Percentiles rank a stretch among this genome's conserved stretches.
These are phyloP conservation scores for Nephila pilipes DNA, from an alignment of 1,140 invertebrate genomes.

Conservation along the genomic window DNA sequence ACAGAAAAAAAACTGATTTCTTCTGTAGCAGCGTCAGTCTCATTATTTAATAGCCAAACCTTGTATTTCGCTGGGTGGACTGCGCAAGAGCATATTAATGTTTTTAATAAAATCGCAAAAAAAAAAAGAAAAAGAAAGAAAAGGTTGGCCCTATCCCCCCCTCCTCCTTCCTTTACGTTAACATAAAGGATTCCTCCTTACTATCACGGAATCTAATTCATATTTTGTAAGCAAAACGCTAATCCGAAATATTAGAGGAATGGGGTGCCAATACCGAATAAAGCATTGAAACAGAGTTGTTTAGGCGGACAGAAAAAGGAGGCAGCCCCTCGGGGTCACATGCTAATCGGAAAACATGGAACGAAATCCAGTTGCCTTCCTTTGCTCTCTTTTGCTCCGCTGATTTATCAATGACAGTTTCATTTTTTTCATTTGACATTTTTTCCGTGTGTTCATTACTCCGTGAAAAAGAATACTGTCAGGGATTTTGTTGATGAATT, in stretches of 20 bases:
- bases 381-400: constrained; percentile 20
- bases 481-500: constrained; percentile 55
- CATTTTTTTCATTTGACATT: constrained; percentile 53
- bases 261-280: neutral
- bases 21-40: no score
- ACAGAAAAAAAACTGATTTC: no score
- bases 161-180: neutral
- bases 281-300: neutral
- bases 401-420: constrained; percentile 74
- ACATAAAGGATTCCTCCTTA: neutral
- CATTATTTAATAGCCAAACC: no score
- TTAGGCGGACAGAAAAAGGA: neutral
- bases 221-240: neutral
- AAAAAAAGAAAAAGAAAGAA: no score
- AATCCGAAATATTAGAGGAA: constrained; percentile 4
- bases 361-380: neutral
- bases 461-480: constrained; percentile 1
- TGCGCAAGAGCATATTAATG: no score
- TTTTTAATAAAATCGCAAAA: no score
- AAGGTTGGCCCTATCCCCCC: neutral
- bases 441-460: constrained; percentile 36
- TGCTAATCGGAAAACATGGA: constrained; percentile 31
- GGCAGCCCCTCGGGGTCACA: neutral
- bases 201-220: constrained; percentile 31
- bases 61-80: no score